A percentile compares a stretch with the other conserved stretches of the same genome.
These are phyloP conservation scores for Aricia artaxerxes DNA, from an alignment of 2,888 invertebrate species.

Conservation along the genomic window DNA sequence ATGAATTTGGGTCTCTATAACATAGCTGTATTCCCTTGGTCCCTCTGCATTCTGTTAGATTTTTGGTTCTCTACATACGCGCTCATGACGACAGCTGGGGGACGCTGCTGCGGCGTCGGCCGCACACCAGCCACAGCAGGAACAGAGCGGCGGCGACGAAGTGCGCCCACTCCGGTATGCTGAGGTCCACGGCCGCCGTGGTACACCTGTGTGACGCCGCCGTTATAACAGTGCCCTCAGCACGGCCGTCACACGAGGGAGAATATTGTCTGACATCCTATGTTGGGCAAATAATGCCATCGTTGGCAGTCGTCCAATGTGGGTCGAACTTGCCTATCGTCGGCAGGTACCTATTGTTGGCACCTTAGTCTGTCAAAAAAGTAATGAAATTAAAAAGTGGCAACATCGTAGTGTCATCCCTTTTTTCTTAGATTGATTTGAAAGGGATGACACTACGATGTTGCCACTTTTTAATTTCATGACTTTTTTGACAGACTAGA, in stretches of 20 bases:
- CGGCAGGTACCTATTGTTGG: no score
- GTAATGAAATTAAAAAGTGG: no score
- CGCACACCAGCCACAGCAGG: slow-evolving; percentile 67
- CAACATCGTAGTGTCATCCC: no score
- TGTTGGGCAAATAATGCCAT: background rate
- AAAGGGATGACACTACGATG: no score
- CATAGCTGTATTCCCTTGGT: no score
- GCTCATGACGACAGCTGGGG: slow-evolving; percentile 52
- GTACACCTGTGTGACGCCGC: slow-evolving; percentile 60
- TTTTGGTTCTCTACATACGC: background rate
- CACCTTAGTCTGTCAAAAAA: no score
- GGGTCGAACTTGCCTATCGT: no score
- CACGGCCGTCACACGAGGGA: slow-evolving; percentile 54
- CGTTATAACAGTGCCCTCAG: background rate
- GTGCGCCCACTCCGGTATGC: slow-evolving; percentile 73
- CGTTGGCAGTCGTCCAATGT: background rate
- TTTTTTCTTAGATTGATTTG: no score
- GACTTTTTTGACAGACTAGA: no score
- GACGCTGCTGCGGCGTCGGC: slow-evolving; percentile 61
- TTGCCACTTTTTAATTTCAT: no score
- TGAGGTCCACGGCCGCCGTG: slow-evolving; percentile 71
- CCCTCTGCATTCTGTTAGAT: no score
- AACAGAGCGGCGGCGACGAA: slow-evolving; percentile 69
- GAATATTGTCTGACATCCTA: slow-evolving; percentile 32
- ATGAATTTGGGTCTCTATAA: no score